Evolutionary conservation across 2,113 vertebrate genomes (phyloP), one percentile per base, ranked within the genome.

Genomic region (Alethe diademata): DNA sequence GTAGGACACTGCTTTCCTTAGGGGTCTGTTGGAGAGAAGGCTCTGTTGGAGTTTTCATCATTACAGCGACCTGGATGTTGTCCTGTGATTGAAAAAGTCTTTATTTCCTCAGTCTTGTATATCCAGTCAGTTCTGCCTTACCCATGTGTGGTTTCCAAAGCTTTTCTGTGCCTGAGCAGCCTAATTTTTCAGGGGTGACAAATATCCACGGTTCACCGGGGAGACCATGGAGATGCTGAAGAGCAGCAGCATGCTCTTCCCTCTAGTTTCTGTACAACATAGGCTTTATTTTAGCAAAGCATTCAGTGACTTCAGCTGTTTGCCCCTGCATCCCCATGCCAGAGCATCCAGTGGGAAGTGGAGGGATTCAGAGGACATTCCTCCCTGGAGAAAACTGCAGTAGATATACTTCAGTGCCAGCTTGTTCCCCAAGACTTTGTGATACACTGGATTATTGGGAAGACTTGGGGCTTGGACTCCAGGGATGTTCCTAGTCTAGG

Each of bases 21-120:
- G 78, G 48, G 35, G 9, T 33, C 54, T 1, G 1, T 24, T 29
- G 66, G 43, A 45, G 45, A 26, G 50, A 65, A 69, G 25, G 50
- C 28, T 83, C 0, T 0, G 0, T 74, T 64, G 26, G 40, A 50
- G 9, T 51, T 61, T 25, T 1, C 8, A 3, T 48, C 29, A 57
- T 14, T 70, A 8, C 12, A 64, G 33, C 0, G 0, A 24, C 25
- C 14, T 84, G 56, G 35, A 15, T 86, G 25, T 50, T 73, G 64
- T 86, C 23, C 12, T 51, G n/a, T 23, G 15, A 18, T 38, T 12
- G 4, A 25, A 62, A 70, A 29, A 70, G 8, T 10, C 0, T 53
- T 86, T 78, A 36, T 91, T 84, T 94, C 31, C 28, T 66, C 23
- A 19, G 11, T 43, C 35, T 60, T 65, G 50, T 65, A 80, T 89